A percentile compares a stretch with the other conserved stretches of the same genome.
Conservation (phyloP, 2,797 vertebrate species). For the Gobio occitaniae region DNA sequence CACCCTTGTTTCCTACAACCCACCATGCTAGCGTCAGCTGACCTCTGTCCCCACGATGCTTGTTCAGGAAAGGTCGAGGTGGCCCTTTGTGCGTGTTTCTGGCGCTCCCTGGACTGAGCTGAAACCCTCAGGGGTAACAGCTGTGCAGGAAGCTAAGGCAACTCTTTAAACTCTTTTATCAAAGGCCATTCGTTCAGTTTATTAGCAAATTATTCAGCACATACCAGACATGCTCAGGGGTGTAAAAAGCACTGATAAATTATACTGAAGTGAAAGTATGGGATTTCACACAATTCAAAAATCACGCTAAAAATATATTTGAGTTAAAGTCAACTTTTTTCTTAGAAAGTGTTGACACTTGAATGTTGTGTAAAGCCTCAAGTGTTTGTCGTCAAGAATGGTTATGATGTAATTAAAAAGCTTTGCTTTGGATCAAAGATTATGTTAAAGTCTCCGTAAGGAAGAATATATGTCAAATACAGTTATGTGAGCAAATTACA, state of each 20-base stretch:
- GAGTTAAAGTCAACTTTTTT: background rate
- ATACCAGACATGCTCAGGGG: constrained; percentile 11
- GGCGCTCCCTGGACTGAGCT: constrained; percentile 20
- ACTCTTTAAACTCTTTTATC: constrained; percentile 18
- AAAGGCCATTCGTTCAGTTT: constrained; percentile 2
- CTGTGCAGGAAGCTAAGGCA: constrained; percentile 41
- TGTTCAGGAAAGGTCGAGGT: constrained; percentile 38
- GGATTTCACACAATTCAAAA: background rate
- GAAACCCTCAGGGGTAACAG: constrained; percentile 47
- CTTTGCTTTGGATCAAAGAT: constrained; percentile 1
- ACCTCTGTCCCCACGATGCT: constrained; percentile 41
- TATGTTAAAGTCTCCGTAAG: background rate
- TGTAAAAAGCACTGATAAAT: constrained; percentile 4
- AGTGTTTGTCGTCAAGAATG: background rate
- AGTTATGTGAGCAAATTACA: background rate
- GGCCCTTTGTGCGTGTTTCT: constrained; percentile 29
- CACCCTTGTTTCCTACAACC: constrained; percentile 34
- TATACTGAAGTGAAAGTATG: background rate
- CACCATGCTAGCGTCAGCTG: constrained; percentile 41
- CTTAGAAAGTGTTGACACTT: background rate
- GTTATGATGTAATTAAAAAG: background rate
- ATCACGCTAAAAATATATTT: background rate
- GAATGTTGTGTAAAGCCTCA: background rate
- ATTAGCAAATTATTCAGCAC: constrained; percentile 14
- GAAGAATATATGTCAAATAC: background rate